These are phyloP conservation scores for Mayetiola destructor DNA, from an alignment of 2,888 invertebrate genomes.

Conservation along the genomic window DNA sequence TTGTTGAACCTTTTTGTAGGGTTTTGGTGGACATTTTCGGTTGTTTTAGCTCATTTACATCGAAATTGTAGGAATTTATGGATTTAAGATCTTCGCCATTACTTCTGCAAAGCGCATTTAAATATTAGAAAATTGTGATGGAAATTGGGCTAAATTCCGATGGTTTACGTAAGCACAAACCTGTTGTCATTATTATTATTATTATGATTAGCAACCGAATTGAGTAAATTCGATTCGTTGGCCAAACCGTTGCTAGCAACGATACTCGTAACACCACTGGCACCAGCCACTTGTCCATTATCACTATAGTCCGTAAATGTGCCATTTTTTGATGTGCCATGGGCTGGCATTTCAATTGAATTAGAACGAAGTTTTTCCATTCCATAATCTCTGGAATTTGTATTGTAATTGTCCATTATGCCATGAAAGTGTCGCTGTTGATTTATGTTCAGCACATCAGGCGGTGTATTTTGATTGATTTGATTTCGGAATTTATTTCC, in stretches of 20 bases:
- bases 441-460: constrained; percentile 16
- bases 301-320: no score
- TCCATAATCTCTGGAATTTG: not conserved
- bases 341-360: not conserved
- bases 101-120: not conserved
- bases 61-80: constrained; percentile 17
- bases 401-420: not conserved
- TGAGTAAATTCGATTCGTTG: not conserved
- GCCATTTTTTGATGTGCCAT: no score
- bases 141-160: not conserved
- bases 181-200: not conserved
- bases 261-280: not conserved
- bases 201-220: not conserved
- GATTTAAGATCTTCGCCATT: constrained; percentile 1
- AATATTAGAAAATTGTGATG: not conserved
- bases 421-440: constrained; percentile 12
- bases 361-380: not conserved
- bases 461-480: constrained; percentile 14
- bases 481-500: constrained; percentile 17
- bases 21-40: constrained; percentile 14
- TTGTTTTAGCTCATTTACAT: constrained; percentile 16
- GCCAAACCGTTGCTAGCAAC: no score
- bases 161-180: not conserved
- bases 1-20: constrained; percentile 14
- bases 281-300: not conserved